A percentile compares a stretch with the other conserved stretches of the same genome.
These are phyloP conservation scores for Apocrypta bakeri DNA, from an alignment of 1,140 invertebrate species.

Conservation along the genomic window DNA sequence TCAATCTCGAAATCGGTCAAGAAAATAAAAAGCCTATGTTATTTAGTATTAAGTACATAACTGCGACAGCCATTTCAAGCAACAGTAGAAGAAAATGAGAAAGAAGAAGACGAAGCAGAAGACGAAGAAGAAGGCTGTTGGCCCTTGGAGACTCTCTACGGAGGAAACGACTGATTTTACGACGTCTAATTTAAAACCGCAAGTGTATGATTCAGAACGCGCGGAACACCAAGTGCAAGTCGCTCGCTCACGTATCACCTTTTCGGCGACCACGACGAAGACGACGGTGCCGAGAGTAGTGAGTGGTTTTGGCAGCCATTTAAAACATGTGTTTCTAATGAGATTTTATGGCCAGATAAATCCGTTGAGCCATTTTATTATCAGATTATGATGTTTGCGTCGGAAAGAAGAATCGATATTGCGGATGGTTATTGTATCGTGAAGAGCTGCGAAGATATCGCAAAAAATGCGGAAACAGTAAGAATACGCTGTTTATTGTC, in stretches of 20 bases:
- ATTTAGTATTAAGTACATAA: too few species aligned
- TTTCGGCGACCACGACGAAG: background rate
- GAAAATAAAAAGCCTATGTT: too few species aligned
- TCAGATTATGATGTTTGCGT: slow-evolving; percentile 63
- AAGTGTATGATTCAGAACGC: slow-evolving; percentile 47
- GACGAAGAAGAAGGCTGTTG: background rate
- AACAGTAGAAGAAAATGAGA: too few species aligned
- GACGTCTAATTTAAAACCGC: slow-evolving; percentile 66
- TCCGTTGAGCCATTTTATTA: slow-evolving; percentile 63
- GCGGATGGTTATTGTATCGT: background rate
- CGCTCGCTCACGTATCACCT: background rate
- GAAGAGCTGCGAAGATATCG: background rate
- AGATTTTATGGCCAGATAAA: slow-evolving; percentile 68
- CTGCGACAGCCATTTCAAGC: background rate
- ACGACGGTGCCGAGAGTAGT: background rate
- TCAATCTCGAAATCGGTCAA: too few species aligned
- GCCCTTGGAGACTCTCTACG: background rate
- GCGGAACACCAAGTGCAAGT: background rate
- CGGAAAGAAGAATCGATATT: background rate
- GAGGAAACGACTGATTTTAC: slow-evolving; percentile 58
- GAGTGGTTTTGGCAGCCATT: slow-evolving; percentile 64
- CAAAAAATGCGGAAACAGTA: background rate
- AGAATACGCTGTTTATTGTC: background rate
- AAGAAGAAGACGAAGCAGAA: too few species aligned
- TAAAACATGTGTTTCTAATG: slow-evolving; percentile 67